Evolutionary conservation across 53 echinoderm and acorn worm genomes (phyloP).

Genomic region (Apostichopus leukothele): DNA sequence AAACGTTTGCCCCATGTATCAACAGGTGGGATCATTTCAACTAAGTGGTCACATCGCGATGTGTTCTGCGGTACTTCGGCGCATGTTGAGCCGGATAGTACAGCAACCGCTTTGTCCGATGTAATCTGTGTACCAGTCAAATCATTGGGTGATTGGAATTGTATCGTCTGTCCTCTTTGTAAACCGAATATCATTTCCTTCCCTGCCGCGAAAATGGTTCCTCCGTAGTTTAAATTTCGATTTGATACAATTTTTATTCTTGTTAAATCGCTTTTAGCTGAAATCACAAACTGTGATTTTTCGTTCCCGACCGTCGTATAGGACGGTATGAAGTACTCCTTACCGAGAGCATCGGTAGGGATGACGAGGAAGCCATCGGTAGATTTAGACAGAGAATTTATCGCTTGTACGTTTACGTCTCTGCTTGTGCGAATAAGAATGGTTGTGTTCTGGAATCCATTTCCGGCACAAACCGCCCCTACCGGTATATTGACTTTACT

Average conservation of each 20-base stretch:
- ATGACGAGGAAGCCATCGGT: slow-evolving; percentile 83
- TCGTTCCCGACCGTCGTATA: slow-evolving; percentile 82
- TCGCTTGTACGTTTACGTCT: slow-evolving; percentile 68
- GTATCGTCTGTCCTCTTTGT: slow-evolving; percentile 72
- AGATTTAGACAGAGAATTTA: slow-evolving; percentile 72
- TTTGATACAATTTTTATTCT: slow-evolving; percentile 58
- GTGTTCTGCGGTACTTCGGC: slow-evolving; percentile 75
- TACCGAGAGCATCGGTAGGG: slow-evolving; percentile 74
- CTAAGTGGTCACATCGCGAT: slow-evolving; percentile 86
- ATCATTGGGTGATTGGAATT: slow-evolving; percentile 82
- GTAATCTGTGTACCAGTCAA: slow-evolving; percentile 77
- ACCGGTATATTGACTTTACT: slow-evolving; percentile 62
- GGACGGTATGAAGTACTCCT: slow-evolving; percentile 82
- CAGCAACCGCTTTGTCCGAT: slow-evolving; percentile 72
- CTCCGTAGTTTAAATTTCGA: slow-evolving; percentile 57
- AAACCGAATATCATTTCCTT: slow-evolving; percentile 67
- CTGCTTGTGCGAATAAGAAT: slow-evolving; percentile 60
- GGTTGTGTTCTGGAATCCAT: slow-evolving; percentile 78
- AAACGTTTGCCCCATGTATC: slow-evolving; percentile 90
- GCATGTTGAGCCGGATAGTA: slow-evolving; percentile 84
- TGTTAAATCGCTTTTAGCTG: slow-evolving; percentile 66
- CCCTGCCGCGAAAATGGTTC: slow-evolving; percentile 59
- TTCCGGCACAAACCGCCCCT: slow-evolving; percentile 63
- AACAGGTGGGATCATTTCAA: slow-evolving; percentile 89
- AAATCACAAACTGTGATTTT: slow-evolving; percentile 73